Conservation (phyloP, 2,797 vertebrate species). For the Danio aesculapii region DNA sequence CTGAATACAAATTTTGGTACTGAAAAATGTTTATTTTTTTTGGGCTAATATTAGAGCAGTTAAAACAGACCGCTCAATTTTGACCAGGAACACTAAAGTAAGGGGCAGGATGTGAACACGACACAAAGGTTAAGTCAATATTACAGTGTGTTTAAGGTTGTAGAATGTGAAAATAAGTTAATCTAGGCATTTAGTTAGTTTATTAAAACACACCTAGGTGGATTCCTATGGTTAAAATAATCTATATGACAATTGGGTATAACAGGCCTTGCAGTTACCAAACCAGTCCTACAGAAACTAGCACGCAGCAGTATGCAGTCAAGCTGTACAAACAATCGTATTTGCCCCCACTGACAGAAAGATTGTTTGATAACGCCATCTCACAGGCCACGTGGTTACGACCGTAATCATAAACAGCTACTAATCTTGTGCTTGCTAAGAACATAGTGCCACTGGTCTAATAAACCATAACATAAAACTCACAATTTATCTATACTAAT, state of each 20-base stretch:
- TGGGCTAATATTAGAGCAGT: no score
- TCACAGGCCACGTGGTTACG: neutral
- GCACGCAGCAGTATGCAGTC: constrained; percentile 34
- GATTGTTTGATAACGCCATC: constrained; percentile 18
- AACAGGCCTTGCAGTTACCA: constrained; percentile 61
- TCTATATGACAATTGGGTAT: neutral
- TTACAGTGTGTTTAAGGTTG: no score
- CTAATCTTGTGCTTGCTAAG: constrained; percentile 66
- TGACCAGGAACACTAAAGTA: no score
- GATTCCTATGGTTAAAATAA: neutral
- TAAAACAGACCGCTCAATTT: no score
- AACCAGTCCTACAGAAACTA: constrained; percentile 72
- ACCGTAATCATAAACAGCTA: constrained; percentile 39
- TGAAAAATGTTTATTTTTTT: no score
- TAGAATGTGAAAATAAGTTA: no score
- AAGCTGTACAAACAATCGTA: constrained; percentile 65
- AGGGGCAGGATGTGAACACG: no score
- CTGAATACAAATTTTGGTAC: no score
- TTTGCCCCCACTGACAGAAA: constrained; percentile 26
- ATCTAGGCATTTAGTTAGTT: no score
- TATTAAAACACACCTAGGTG: no score
- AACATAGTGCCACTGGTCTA: constrained; percentile 47
- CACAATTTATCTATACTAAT: neutral
- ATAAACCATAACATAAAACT: constrained; percentile 17
- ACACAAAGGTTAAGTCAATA: no score